phyloP scores from a whole-genome alignment of 2,888 invertebrate species.

The Macaria liturata region DNA sequence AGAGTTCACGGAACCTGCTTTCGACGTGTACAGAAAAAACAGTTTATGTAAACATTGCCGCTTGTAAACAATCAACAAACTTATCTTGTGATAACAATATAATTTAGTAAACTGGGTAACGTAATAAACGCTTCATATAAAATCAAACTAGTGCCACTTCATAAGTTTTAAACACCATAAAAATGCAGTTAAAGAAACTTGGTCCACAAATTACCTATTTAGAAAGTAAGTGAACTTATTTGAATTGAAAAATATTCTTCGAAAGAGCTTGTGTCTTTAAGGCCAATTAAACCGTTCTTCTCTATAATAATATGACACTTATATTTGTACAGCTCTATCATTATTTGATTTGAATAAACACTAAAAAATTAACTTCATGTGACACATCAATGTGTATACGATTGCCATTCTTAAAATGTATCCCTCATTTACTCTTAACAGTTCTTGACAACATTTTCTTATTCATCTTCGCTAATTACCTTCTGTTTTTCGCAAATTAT shows the following conservation, averaged over 20 bases:
- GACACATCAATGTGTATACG: too few relatives aligned
- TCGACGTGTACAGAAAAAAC: slow-evolving; percentile 20
- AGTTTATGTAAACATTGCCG: slow-evolving; percentile 6
- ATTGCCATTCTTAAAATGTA: too few relatives aligned
- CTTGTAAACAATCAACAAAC: slow-evolving; percentile 9
- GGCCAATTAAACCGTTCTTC: too few relatives aligned
- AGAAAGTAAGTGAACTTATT: slow-evolving; percentile 28
- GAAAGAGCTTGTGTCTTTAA: not conserved
- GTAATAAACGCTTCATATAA: not conserved
- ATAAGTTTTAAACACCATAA: slow-evolving; percentile 9
- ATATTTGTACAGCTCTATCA: too few relatives aligned
- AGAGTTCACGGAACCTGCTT: slow-evolving; percentile 31
- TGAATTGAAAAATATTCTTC: slow-evolving; percentile 9
- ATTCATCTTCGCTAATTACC: slow-evolving; percentile 1
- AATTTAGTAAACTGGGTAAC: not conserved
- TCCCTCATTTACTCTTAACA: too few relatives aligned
- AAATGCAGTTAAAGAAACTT: slow-evolving; percentile 20
- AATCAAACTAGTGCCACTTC: not conserved
- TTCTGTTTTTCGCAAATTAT: slow-evolving; percentile 9
- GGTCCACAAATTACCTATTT: slow-evolving; percentile 30
- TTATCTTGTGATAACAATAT: slow-evolving; percentile 5
- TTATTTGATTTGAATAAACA: too few relatives aligned
- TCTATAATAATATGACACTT: too few relatives aligned
- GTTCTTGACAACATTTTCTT: not conserved
- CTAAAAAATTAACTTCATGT: too few relatives aligned